phyloP scores from a whole-genome alignment of 2,888 invertebrate genomes.

The Deroplatys truncata region DNA sequence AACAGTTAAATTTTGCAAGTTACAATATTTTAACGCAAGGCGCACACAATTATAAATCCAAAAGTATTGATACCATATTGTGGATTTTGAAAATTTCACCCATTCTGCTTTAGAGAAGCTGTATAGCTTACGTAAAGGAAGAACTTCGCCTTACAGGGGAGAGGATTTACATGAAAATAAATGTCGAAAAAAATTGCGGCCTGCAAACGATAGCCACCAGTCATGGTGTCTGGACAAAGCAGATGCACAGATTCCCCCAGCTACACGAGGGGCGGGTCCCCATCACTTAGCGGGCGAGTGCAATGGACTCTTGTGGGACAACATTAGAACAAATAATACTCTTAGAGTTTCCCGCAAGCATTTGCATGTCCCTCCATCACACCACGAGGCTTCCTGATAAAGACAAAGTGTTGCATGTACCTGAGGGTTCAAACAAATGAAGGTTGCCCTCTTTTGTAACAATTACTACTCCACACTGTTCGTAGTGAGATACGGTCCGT shows the following conservation, averaged over 20 bases:
- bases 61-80: no score
- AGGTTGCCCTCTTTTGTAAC: background rate
- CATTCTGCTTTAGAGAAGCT: no score
- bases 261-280: background rate
- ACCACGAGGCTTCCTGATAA: background rate
- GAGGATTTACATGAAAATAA: no score
- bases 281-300: background rate
- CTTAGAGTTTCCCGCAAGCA: background rate
- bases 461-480: background rate
- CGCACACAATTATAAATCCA: no score
- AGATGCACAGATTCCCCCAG: background rate
- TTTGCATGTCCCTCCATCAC: conserved; percentile 11
- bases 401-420: background rate
- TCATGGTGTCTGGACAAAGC: background rate
- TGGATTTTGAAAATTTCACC: no score
- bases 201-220: no score
- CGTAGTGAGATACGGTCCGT: background rate
- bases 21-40: no score
- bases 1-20: no score
- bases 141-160: no score
- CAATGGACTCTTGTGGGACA: background rate
- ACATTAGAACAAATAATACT: background rate
- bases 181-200: no score
- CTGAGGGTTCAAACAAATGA: background rate
- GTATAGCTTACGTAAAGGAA: no score